Evolutionary conservation across 2,797 vertebrate species (phyloP).

Genomic region (Rhinoraja longicauda): DNA sequence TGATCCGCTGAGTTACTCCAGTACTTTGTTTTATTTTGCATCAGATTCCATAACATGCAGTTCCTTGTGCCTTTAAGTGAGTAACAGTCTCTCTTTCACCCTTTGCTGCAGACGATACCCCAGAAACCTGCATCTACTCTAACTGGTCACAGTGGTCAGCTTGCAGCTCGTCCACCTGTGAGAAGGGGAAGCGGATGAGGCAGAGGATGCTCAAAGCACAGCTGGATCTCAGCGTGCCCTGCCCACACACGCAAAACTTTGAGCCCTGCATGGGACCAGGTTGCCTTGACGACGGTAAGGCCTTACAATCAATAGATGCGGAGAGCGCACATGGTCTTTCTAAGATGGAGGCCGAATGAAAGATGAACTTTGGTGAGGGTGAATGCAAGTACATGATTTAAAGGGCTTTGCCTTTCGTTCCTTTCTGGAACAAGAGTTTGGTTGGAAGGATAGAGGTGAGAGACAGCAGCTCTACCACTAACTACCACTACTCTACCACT

Average conservation of each 20-base stretch:
- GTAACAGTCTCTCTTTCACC: neutral
- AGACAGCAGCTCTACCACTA: no score
- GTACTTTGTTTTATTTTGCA: no score
- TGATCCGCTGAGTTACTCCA: no score
- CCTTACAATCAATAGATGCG: no score
- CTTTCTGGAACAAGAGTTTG: neutral
- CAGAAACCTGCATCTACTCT: constrained; percentile 97
- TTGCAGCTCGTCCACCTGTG: constrained; percentile 95
- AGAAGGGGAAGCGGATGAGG: constrained; percentile 95
- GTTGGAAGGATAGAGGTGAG: no score
- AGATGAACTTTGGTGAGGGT: neutral
- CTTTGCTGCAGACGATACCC: constrained; percentile 78
- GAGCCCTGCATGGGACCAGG: constrained; percentile 97
- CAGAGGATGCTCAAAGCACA: constrained; percentile 98
- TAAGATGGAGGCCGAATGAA: neutral
- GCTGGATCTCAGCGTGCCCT: constrained; percentile 89
- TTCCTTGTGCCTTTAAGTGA: no score
- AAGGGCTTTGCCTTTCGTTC: neutral
- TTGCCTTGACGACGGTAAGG: constrained; percentile 88
- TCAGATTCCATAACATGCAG: no score
- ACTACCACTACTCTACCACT: no score
- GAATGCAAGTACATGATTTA: neutral
- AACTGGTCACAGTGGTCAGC: constrained; percentile 98
- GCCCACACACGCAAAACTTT: constrained; percentile 95
- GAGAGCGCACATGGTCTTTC: neutral